A percentile compares a stretch with the other conserved stretches of the same genome.
These are phyloP conservation scores for Parnassius mnemosyne DNA, from an alignment of 2,888 invertebrate species.

Conservation along the genomic window DNA sequence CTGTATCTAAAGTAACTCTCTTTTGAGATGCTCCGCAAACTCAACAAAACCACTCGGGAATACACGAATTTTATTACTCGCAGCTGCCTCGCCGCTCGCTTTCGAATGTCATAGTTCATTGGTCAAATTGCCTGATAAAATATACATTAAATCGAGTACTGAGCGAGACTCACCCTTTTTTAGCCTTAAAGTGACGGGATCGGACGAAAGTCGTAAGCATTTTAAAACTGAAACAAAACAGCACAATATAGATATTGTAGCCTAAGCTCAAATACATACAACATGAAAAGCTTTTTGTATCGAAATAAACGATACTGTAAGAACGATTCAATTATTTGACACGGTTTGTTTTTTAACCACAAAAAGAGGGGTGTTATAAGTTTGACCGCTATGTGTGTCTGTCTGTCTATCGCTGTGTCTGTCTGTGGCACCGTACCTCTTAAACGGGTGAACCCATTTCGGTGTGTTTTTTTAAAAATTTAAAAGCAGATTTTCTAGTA, in stretches of 20 bases:
- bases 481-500: no score
- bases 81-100: constrained; percentile 41
- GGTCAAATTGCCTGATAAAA: constrained; percentile 24
- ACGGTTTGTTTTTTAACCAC: no score
- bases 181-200: constrained; percentile 93
- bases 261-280: not conserved
- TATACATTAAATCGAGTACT: constrained; percentile 19
- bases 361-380: no score
- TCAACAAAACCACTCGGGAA: constrained; percentile 58
- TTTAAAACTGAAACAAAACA: constrained; percentile 89
- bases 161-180: constrained; percentile 88
- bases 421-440: no score
- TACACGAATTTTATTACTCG: constrained; percentile 60
- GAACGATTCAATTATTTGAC: no score
- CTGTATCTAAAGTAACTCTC: constrained; percentile 47
- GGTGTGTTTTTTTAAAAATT: no score
- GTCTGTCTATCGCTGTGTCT: no score
- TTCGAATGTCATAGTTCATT: constrained; percentile 43
- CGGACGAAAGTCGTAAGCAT: constrained; percentile 94
- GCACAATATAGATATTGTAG: constrained; percentile 23
- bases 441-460: no score
- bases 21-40: constrained; percentile 62
- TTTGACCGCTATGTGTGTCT: no score
- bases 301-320: no score
- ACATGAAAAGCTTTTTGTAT: no score